Base-by-base conservation (phyloP, 23 tunicate species). In the Halocynthia aurantium region DNA sequence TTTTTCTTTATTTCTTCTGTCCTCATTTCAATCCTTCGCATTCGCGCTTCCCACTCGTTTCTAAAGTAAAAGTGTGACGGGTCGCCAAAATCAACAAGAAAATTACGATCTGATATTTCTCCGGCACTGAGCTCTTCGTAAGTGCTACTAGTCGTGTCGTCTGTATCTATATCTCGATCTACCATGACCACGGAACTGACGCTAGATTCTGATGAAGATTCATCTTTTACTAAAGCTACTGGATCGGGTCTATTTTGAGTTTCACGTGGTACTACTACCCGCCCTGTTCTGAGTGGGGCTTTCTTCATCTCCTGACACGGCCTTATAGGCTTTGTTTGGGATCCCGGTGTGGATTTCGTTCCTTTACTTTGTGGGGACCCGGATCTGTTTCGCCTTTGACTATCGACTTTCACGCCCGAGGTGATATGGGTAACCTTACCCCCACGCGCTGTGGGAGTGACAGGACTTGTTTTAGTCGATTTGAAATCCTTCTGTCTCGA, bases 41-140 rank as follows among this genome's bases (percentile, higher is more conserved):
- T 74, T 19, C 78, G 20, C 31, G 78, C 50, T 56, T 74, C 78
- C 78, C 78, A 74, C 13, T 74, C 78, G 6, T 74, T 74, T 53
- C 78, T 65, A 52, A 74, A 74, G 21, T 74, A 74, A 21, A 74
- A 74, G 0, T 49, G 62, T 5, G 78, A 74, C 6, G 78, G 78
- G 22, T 74, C 78, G 0, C 78, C 78, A n/a, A 54, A 74, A 74
- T 74, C 78, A 20, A 74, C 31, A 22, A 74, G 40, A 55, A 74
- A 74, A 54, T 74, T 74, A 19, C 78, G 78, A 56, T 74, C 78
- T 0, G 78, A 74, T 8, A 74, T 22, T 54, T 74, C 78, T 1
- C 78, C 56, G 10, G 40, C 21, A 6, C 22, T 64, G 21, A n/a
- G 64, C 22, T 64, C 56, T 8, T 54, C 49, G 20, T 74, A 62